Evolutionary conservation across 1,140 invertebrate genomes (phyloP), one percentile per base, ranked within the genome.

Genomic region (Drosophila athabasca): DNA sequence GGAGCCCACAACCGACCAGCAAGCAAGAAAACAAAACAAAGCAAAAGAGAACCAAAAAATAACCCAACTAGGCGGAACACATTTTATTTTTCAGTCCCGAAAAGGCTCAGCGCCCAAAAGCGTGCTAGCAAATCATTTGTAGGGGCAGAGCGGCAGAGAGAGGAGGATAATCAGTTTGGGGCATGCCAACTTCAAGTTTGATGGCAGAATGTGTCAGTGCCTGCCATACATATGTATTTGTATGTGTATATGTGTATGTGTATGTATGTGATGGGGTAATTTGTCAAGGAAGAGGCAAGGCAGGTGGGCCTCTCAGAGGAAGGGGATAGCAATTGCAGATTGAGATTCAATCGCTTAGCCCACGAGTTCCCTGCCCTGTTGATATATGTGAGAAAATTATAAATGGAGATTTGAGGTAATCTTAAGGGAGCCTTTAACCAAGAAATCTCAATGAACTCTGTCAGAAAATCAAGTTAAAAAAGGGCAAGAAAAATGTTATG

Each of bases 121-220:
- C 72, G 64, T 76, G 73, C 73, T 76, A 57, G 50, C 57, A 76
- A 76, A 76, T 76, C 72, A 75, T 76, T 75, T 74, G 71, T 4
- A 5, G 35, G 35, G 11, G 3, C 35, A 39, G 35, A 13, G 35
- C 2, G 35, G 11, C 35, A 60, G 72, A 67, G 76, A 17, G 13
- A 13, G 53, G 19, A n/a, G 9, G 62, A 5, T 41, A 17, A 51
- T 52, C 58, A 13, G 58, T 26, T 41, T 39, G 35, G 31, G 22
- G 52, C 62, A 58, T 57, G 62, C 44, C 22, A 69, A 69, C 65
- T 43, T 50, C 43, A 69, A 57, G 64, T 69, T 69, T 69, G 52
- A 58, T 57, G 52, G 44, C 15, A 50, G 64, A 49, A 68, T 68
- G 50, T 51, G 62, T 8, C 31, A 69, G 43, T 24, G 43, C 62